Evolutionary conservation across 2,888 invertebrate genomes (phyloP).

Genomic region (Unio pictorum): DNA sequence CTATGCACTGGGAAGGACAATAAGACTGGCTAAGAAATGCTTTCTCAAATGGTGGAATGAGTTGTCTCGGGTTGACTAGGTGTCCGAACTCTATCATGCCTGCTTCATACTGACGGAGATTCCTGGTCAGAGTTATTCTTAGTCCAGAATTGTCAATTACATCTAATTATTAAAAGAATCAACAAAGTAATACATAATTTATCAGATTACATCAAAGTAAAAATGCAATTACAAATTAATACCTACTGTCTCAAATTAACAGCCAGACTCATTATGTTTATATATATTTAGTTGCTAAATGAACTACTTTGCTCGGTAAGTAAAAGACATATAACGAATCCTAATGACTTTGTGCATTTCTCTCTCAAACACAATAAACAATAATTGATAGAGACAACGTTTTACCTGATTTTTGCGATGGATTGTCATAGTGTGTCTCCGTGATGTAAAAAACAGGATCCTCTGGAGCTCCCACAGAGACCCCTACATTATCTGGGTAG

Average conservation of each 20-base stretch:
- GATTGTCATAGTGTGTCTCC: constrained; percentile 93
- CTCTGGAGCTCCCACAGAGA: constrained; percentile 83
- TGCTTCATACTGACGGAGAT: constrained; percentile 83
- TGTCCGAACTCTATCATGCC: constrained; percentile 77
- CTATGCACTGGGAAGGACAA: constrained; percentile 75
- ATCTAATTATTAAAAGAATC: constrained; percentile 68
- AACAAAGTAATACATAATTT: too few relatives aligned
- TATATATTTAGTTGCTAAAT: too few relatives aligned
- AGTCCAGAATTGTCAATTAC: constrained; percentile 77
- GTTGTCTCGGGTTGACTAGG: constrained; percentile 81
- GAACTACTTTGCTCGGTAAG: too few relatives aligned
- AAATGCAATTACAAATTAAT: too few relatives aligned
- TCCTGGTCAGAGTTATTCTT: constrained; percentile 84
- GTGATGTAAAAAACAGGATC: constrained; percentile 86
- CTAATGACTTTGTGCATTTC: too few relatives aligned
- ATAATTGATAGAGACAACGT: background rate
- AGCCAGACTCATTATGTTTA: too few relatives aligned
- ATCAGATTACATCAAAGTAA: too few relatives aligned
- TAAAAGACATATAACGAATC: too few relatives aligned
- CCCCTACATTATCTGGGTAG: constrained; percentile 77
- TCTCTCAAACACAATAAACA: too few relatives aligned
- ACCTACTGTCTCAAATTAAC: too few relatives aligned
- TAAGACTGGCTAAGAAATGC: constrained; percentile 87
- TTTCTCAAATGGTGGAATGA: constrained; percentile 84
- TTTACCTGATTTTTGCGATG: constrained; percentile 66